phyloP scores from a whole-genome alignment of 1,140 invertebrate species.

The Calliphora vicina region DNA sequence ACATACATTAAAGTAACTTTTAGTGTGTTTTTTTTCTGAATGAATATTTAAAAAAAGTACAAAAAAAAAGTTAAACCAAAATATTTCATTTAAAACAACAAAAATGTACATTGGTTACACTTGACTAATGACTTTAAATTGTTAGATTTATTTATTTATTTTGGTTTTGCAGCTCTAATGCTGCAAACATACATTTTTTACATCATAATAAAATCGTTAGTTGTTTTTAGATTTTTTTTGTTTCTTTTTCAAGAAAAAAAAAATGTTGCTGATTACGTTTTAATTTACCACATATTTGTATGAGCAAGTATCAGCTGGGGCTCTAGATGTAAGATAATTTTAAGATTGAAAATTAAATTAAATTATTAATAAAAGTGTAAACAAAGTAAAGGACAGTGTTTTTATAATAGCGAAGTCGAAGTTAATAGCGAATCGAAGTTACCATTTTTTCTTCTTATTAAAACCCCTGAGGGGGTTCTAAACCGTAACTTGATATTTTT shows the following conservation, averaged over 20 bases:
- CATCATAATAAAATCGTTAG: neutral
- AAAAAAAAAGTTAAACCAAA: neutral
- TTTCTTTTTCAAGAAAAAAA: no score
- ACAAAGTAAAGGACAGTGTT: neutral
- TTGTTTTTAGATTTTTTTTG: neutral
- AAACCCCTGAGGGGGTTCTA: no score
- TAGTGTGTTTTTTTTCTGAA: neutral
- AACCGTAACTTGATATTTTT: no score
- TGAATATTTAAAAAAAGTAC: neutral
- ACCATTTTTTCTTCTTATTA: no score
- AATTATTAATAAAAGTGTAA: neutral
- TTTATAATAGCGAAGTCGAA: no score
- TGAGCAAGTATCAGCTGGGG: no score
- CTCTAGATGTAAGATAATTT: neutral
- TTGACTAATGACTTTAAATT: slow-evolving; percentile 31
- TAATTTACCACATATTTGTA: neutral
- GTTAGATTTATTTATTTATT: neutral
- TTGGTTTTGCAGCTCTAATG: neutral
- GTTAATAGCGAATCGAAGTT: no score
- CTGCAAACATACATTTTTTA: neutral
- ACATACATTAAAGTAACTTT: no score
- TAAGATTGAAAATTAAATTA: neutral
- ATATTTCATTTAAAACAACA: neutral
- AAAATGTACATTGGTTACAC: slow-evolving; percentile 18
- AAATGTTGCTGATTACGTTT: neutral